Evolutionary conservation across 2,113 vertebrate genomes (phyloP).

Genomic region (Nerophis ophidion): DNA sequence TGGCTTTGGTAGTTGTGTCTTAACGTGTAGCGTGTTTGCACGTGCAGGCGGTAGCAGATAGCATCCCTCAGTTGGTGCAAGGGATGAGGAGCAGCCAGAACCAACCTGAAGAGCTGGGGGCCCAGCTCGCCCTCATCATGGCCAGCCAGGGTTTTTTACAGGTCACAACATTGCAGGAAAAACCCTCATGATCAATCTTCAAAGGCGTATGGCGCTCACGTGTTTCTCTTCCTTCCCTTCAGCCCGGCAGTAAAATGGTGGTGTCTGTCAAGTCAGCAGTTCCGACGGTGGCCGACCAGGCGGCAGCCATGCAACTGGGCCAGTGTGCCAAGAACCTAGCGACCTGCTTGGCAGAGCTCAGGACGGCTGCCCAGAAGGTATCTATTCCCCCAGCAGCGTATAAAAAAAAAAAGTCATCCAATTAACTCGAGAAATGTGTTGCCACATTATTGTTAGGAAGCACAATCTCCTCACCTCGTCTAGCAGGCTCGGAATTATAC

Average conservation of each 20-base stretch:
- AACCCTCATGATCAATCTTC: not conserved
- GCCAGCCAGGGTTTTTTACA: constrained; percentile 97
- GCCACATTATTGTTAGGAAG: not conserved
- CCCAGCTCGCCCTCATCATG: constrained; percentile 91
- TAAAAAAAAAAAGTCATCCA: constrained; percentile 15
- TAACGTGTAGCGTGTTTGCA: constrained; percentile 7
- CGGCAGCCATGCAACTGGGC: constrained; percentile 95
- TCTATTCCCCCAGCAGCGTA: constrained; percentile 10
- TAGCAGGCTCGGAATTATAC: not conserved
- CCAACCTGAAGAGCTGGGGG: constrained; percentile 89
- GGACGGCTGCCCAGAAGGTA: constrained; percentile 93
- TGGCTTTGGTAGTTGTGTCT: not conserved
- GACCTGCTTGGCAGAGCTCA: constrained; percentile 89
- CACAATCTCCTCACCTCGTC: constrained; percentile 11
- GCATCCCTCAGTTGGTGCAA: constrained; percentile 93
- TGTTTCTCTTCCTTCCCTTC: constrained; percentile 16
- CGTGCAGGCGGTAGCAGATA: constrained; percentile 86
- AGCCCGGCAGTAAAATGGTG: constrained; percentile 98
- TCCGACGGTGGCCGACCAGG: constrained; percentile 91
- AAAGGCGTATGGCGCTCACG: not conserved
- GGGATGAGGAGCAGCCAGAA: constrained; percentile 93
- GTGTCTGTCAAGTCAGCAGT: constrained; percentile 92
- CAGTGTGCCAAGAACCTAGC: constrained; percentile 97
- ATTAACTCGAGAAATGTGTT: constrained; percentile 10
- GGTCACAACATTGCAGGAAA: constrained; percentile 58